Conservation (phyloP, 1,140 invertebrate genomes). For the Pteromalus puparum region DNA sequence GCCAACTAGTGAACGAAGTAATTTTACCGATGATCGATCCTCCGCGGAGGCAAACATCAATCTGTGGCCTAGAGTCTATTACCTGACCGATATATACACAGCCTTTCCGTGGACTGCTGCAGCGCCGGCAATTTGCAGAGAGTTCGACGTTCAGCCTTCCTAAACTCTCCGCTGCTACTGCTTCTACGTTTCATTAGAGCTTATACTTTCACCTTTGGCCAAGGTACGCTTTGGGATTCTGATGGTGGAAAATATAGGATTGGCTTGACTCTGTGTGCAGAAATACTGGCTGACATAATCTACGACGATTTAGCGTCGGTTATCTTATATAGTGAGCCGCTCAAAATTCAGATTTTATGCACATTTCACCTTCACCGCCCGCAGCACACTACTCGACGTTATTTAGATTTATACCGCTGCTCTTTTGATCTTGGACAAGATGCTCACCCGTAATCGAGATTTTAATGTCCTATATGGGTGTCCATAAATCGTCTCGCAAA, state of each 20-base stretch:
- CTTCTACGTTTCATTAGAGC: not conserved
- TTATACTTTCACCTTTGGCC: not conserved
- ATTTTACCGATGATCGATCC: slow-evolving; percentile 32
- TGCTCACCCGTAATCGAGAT: not conserved
- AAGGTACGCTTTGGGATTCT: too few species aligned
- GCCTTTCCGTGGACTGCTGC: not conserved
- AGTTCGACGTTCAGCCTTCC: not conserved
- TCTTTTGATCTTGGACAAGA: not conserved
- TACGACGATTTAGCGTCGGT: too few species aligned
- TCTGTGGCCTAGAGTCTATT: slow-evolving; percentile 22
- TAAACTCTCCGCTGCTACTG: not conserved
- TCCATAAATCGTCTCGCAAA: not conserved
- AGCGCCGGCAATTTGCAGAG: not conserved
- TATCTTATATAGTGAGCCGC: not conserved
- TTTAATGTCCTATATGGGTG: not conserved
- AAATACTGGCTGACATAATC: not conserved
- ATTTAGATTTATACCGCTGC: too few species aligned
- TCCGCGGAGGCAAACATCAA: slow-evolving; percentile 1
- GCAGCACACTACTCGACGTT: too few species aligned
- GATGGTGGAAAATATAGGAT: not conserved
- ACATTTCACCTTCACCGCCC: not conserved
- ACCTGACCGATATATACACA: not conserved
- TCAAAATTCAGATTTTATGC: not conserved
- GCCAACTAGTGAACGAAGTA: not conserved
- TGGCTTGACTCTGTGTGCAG: not conserved